These are phyloP conservation scores for Neodiprion lecontei DNA, from an alignment of 1,140 invertebrate species.

Conservation along the genomic window DNA sequence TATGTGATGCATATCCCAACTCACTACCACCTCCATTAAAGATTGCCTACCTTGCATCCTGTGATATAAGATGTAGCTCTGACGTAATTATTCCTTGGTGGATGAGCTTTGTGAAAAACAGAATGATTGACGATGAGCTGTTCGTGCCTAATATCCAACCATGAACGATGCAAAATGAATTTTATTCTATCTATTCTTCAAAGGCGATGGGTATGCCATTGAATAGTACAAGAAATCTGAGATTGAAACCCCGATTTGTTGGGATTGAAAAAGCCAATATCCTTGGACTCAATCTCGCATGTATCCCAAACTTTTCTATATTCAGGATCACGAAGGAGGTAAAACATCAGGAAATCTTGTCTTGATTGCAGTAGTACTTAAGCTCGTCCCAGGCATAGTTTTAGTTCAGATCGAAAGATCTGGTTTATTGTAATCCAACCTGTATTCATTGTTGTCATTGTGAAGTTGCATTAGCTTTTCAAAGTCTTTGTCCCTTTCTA, in stretches of 20 bases:
- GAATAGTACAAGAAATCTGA: slow-evolving; percentile 37
- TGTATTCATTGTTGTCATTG: slow-evolving; percentile 80
- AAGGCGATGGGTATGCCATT: slow-evolving; percentile 87
- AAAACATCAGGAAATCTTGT: slow-evolving; percentile 78
- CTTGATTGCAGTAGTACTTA: slow-evolving; percentile 76
- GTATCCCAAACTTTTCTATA: slow-evolving; percentile 90
- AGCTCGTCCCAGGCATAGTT: slow-evolving; percentile 65
- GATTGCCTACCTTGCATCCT: slow-evolving; percentile 64
- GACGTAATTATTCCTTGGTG: slow-evolving; percentile 81
- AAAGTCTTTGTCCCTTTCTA: slow-evolving; percentile 88
- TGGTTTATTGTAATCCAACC: slow-evolving; percentile 80
- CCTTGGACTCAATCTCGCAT: slow-evolving; percentile 83
- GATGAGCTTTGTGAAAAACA: slow-evolving; percentile 84
- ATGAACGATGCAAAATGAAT: slow-evolving; percentile 89
- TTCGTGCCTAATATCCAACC: slow-evolving; percentile 84
- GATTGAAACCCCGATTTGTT: slow-evolving; percentile 81
- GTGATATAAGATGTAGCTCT: slow-evolving; percentile 69
- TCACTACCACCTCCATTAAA: slow-evolving; percentile 70
- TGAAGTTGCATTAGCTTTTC: slow-evolving; percentile 77
- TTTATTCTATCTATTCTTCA: slow-evolving; percentile 79
- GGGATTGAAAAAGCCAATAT: slow-evolving; percentile 89
- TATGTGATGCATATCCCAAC: slow-evolving; percentile 85
- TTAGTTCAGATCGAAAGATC: slow-evolving; percentile 82
- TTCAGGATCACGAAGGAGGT: slow-evolving; percentile 85
- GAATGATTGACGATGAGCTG: slow-evolving; percentile 91